A percentile compares a stretch with the other conserved stretches of the same genome.
Conservation (phyloP, 2,797 vertebrate genomes). For the Pangasius larnaudii region DNA sequence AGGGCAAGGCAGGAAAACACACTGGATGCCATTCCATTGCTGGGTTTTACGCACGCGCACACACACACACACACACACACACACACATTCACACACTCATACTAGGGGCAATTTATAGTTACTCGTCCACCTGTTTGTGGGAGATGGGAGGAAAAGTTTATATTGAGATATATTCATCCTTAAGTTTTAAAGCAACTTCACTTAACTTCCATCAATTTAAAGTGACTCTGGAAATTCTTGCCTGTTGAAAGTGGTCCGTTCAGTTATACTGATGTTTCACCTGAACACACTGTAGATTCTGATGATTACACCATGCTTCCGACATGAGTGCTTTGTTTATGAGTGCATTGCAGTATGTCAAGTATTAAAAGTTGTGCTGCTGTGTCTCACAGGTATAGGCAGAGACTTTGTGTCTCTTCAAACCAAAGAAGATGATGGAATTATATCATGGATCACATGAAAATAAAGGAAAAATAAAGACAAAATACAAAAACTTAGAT, state of each 20-base stretch:
- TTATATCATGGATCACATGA: neutral
- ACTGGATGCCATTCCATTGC: neutral
- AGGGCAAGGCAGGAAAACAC: neutral
- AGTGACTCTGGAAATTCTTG: neutral
- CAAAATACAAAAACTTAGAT: neutral
- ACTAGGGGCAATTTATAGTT: neutral
- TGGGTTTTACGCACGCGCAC: neutral
- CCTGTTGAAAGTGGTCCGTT: neutral
- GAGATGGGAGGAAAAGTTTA: neutral
- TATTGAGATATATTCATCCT: neutral
- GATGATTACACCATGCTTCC: neutral
- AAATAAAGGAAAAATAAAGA: neutral
- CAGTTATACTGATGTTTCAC: neutral
- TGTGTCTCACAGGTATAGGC: conserved; percentile 16
- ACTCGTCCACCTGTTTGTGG: neutral
- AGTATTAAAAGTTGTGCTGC: conserved; percentile 1
- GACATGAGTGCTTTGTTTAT: neutral
- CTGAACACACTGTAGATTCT: neutral
- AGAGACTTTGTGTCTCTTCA: conserved; percentile 6
- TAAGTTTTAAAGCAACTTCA: neutral
- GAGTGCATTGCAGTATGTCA: neutral
- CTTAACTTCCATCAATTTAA: neutral
- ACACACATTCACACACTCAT: neutral
- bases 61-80: neutral
- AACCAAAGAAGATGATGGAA: neutral